These are phyloP conservation scores for Phaenicophaeus curvirostris DNA, from an alignment of 2,797 vertebrate genomes.

Conservation along the genomic window DNA sequence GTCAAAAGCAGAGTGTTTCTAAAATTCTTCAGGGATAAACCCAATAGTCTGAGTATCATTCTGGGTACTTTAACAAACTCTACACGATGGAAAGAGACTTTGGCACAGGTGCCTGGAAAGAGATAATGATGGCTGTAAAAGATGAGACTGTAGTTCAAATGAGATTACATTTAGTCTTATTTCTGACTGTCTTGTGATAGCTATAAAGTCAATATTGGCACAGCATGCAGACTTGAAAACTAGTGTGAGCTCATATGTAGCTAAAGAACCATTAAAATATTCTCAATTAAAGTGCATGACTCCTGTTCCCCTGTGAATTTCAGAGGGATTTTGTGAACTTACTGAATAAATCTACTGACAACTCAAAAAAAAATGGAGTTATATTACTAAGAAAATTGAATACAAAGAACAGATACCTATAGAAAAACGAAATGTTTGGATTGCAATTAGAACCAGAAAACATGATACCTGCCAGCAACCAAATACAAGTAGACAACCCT, in stretches of 20 bases:
- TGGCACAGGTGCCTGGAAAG: background rate
- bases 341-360: background rate
- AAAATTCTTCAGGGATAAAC: background rate
- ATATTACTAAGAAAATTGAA: background rate
- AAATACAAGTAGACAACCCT: background rate
- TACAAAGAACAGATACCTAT: background rate
- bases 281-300: background rate
- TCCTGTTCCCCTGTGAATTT: background rate
- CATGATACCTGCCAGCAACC: background rate
- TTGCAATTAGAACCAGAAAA: background rate
- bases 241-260: background rate
- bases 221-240: background rate
- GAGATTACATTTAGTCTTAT: background rate
- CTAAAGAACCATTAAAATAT: conserved; percentile 33
- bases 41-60: background rate
- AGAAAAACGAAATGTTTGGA: background rate
- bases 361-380: background rate
- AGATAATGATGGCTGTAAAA: background rate
- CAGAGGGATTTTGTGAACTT: background rate
- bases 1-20: background rate
- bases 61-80: background rate
- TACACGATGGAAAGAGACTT: background rate
- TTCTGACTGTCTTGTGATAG: background rate
- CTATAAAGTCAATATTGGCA: background rate
- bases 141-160: background rate